phyloP scores from a whole-genome alignment of 2,888 invertebrate species.

The Lochmaea crataegi region DNA sequence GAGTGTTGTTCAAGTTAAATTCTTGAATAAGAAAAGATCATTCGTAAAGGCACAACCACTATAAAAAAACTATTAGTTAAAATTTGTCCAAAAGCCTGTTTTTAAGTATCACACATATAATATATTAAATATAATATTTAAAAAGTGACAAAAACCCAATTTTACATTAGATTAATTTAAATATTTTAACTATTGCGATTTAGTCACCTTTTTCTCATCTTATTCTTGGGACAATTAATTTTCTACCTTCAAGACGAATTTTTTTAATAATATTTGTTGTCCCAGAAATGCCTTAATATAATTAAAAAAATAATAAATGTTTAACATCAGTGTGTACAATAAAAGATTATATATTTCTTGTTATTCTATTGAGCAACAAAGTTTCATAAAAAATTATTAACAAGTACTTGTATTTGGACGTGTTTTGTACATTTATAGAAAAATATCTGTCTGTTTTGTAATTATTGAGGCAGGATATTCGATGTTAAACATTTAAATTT shows the following conservation, averaged over 20 bases:
- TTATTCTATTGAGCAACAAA: conserved; percentile 59
- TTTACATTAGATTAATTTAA: conserved; percentile 5
- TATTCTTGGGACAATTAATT: conserved; percentile 9
- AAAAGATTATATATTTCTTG: conserved; percentile 47
- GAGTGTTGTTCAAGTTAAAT: conserved; percentile 4
- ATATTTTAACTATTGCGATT: conserved; percentile 16
- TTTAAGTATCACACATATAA: conserved; percentile 40
- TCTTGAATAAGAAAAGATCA: conserved; percentile 24
- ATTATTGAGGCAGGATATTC: conserved; percentile 56
- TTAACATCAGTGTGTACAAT: conserved; percentile 58
- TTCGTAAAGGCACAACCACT: conserved; percentile 39
- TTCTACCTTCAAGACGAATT: not conserved
- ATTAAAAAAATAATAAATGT: conserved; percentile 56
- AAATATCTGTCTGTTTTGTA: conserved; percentile 55
- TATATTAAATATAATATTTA: conserved; percentile 30
- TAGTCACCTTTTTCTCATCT: conserved; percentile 6
- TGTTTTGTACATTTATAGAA: conserved; percentile 57
- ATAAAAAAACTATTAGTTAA: conserved; percentile 36
- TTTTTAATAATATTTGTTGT: not conserved
- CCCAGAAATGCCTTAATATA: conserved; percentile 4
- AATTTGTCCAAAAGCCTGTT: conserved; percentile 41
- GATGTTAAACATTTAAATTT: conserved; percentile 63
- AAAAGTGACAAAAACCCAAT: conserved; percentile 23
- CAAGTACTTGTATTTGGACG: conserved; percentile 41
- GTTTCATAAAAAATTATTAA: conserved; percentile 40